Percentiles rank a stretch among this genome's conserved stretches.
Evolutionary conservation across 1,140 invertebrate species (phyloP).

Genomic region (Drosophila insularis): DNA sequence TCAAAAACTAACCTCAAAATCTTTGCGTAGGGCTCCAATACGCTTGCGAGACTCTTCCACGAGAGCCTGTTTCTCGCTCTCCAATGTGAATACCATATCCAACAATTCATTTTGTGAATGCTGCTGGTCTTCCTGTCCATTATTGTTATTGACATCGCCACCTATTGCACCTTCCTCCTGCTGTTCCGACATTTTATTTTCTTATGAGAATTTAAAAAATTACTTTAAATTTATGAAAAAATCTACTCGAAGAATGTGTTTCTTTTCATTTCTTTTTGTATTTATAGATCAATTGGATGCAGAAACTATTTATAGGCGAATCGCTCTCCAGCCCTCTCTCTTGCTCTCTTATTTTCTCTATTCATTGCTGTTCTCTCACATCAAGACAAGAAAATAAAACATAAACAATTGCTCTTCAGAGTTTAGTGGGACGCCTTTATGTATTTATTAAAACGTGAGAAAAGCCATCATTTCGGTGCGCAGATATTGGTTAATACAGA

Average conservation of each 20-base stretch:
- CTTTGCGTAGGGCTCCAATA: conserved; percentile 74
- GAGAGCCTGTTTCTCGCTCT: conserved; percentile 79
- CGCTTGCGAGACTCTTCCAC: conserved; percentile 77
- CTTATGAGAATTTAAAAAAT: conserved; percentile 7
- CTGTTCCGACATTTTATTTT: conserved; percentile 60
- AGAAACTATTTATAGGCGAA: conserved; percentile 68
- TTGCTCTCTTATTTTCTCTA: conserved; percentile 12
- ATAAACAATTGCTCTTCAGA: conserved; percentile 37
- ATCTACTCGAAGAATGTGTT: conserved; percentile 44
- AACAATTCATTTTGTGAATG: conserved; percentile 72
- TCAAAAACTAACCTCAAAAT: conserved; percentile 77
- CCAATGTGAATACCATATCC: conserved; percentile 78
- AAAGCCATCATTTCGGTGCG: conserved; percentile 36
- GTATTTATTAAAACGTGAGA: conserved; percentile 55
- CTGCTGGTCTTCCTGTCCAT: conserved; percentile 33
- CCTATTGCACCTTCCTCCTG: conserved; percentile 48
- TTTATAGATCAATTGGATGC: conserved; percentile 73
- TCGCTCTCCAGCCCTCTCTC: conserved; percentile 32
- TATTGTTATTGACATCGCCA: conserved; percentile 77
- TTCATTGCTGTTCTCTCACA: conserved; percentile 13
- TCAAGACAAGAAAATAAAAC: conserved; percentile 13
- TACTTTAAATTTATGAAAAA: conserved; percentile 32
- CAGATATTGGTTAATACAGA: conserved; percentile 65
- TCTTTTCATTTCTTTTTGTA: conserved; percentile 63
- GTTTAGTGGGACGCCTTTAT: conserved; percentile 65